Percentiles rank a stretch among this genome's conserved stretches.
phyloP scores from a whole-genome alignment of 2,888 invertebrate genomes.

The Cataglyphis altisquamis region DNA sequence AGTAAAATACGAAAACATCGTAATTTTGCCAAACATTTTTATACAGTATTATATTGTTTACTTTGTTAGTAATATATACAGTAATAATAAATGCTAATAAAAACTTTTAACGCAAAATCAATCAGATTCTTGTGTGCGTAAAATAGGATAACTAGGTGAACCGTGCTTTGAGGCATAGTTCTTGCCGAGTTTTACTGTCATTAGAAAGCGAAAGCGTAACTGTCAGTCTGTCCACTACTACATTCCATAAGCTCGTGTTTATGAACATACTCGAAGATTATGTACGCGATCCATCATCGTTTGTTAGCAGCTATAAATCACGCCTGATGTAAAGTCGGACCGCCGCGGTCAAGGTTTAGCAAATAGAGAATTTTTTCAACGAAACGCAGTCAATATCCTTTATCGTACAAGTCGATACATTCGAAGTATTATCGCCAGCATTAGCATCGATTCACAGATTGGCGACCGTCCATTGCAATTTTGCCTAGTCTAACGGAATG shows the following conservation, averaged over 20 bases:
- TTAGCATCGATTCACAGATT: constrained; percentile 44
- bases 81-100: constrained; percentile 2
- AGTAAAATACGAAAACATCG: background rate
- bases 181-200: constrained; percentile 52
- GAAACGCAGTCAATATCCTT: background rate
- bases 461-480: constrained; percentile 28
- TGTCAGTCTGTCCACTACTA: constrained; percentile 44
- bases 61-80: background rate
- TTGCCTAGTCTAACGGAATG: constrained; percentile 9
- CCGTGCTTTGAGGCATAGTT: constrained; percentile 7
- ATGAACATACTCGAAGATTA: constrained; percentile 58
- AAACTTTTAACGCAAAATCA: constrained; percentile 9
- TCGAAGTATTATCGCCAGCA: constrained; percentile 19
- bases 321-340: constrained; percentile 34
- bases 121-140: background rate
- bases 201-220: constrained; percentile 56
- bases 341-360: constrained; percentile 61
- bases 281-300: constrained; percentile 63
- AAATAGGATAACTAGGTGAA: constrained; percentile 33
- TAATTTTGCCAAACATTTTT: background rate
- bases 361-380: constrained; percentile 42
- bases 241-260: constrained; percentile 36
- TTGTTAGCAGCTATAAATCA: constrained; percentile 66
- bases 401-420: background rate
- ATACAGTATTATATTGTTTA: background rate